A percentile compares a stretch with the other conserved stretches of the same genome.
These are phyloP conservation scores for Mellivora capensis DNA, from an alignment of 2,113 vertebrate species.

Conservation along the genomic window DNA sequence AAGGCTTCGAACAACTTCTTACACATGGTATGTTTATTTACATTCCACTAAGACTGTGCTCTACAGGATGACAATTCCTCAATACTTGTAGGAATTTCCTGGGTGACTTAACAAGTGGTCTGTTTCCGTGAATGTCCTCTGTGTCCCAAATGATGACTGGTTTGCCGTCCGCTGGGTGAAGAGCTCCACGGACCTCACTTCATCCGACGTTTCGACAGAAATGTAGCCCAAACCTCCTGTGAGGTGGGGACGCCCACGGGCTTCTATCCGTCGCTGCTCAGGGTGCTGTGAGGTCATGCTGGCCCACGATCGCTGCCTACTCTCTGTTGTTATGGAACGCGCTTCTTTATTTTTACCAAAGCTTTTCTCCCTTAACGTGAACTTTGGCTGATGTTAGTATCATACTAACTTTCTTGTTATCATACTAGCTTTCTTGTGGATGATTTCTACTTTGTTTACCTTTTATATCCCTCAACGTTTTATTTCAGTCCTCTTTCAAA, in stretches of 20 bases:
- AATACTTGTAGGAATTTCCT: background rate
- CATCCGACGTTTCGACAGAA: background rate
- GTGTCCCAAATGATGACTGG: background rate
- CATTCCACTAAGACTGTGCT: background rate
- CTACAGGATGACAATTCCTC: background rate
- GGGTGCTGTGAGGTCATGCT: background rate
- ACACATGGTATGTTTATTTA: background rate
- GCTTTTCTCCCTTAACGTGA: background rate
- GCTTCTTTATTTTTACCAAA: too few species aligned
- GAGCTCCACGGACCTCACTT: background rate
- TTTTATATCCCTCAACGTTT: background rate
- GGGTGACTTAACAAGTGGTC: too few species aligned
- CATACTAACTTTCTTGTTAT: background rate
- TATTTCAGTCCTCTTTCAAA: background rate
- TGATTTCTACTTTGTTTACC: background rate
- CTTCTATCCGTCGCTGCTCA: background rate
- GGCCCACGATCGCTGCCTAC: background rate
- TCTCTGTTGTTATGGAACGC: background rate
- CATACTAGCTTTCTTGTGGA: background rate
- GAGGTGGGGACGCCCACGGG: background rate
- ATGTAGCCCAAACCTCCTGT: too few species aligned
- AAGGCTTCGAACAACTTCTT: background rate
- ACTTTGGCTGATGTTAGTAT: background rate
- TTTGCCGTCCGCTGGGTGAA: accelerated
- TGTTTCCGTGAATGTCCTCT: accelerated